These are phyloP conservation scores for Pan paniscus DNA, from an alignment of 2,113 vertebrate genomes.

Conservation along the genomic window DNA sequence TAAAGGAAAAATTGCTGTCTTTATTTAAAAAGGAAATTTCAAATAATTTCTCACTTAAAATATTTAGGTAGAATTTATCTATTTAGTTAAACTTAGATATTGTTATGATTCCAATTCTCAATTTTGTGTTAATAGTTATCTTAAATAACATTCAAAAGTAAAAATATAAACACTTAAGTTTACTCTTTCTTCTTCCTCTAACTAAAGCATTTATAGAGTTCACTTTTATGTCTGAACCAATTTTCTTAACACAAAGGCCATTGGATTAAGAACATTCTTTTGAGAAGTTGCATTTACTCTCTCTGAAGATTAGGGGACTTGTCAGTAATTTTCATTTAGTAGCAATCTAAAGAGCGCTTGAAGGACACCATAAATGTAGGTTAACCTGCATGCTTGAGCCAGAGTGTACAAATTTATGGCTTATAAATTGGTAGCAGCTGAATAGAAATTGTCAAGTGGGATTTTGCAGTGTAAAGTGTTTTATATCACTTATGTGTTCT, in stretches of 20 bases:
- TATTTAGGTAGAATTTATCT: background rate
- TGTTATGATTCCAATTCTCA: background rate
- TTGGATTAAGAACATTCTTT: background rate
- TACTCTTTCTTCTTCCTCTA: background rate
- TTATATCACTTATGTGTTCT: background rate
- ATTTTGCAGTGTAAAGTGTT: background rate
- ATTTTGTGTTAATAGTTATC: background rate
- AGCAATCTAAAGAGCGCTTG: background rate
- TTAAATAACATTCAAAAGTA: background rate
- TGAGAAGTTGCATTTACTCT: background rate
- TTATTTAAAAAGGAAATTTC: background rate
- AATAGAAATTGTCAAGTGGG: background rate
- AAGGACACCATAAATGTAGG: background rate
- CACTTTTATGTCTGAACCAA: background rate
- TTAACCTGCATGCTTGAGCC: background rate
- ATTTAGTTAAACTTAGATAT: background rate
- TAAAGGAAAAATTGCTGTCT: background rate
- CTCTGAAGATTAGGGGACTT: background rate
- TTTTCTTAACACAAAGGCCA: background rate
- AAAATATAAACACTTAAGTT: background rate
- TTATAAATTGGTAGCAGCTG: background rate
- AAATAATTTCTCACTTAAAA: background rate
- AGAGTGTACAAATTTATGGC: background rate
- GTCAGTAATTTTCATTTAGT: background rate
- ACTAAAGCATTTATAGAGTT: background rate